A percentile compares a stretch with the other conserved stretches of the same genome.
Conservation (phyloP, 1,140 invertebrate genomes). For the Drosophila orosa region DNA sequence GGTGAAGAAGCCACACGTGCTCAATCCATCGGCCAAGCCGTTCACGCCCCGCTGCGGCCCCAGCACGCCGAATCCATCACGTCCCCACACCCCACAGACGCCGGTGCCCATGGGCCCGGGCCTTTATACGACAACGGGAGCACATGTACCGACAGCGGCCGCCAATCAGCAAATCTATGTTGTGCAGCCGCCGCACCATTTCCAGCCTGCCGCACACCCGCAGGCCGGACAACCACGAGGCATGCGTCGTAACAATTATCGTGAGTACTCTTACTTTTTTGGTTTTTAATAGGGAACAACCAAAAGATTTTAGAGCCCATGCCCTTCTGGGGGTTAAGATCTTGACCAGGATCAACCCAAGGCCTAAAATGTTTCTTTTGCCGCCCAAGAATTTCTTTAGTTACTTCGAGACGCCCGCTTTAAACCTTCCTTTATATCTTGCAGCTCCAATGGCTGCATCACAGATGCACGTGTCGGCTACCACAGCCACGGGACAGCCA, state of each 20-base stretch:
- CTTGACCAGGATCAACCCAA: background rate
- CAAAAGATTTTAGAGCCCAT: background rate
- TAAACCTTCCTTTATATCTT: slow-evolving; percentile 11
- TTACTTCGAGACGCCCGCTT: background rate
- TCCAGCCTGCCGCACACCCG: slow-evolving; percentile 85
- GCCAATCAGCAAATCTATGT: slow-evolving; percentile 82
- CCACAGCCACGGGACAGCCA: slow-evolving; percentile 92
- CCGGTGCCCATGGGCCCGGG: slow-evolving; percentile 86
- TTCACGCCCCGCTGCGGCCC: slow-evolving; percentile 93
- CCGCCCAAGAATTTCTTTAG: background rate
- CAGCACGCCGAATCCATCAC: slow-evolving; percentile 86
- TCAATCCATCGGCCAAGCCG: slow-evolving; percentile 93
- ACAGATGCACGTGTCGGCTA: slow-evolving; percentile 90
- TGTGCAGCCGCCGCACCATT: slow-evolving; percentile 85
- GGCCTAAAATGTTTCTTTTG: background rate
- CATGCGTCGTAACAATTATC: slow-evolving; percentile 73
- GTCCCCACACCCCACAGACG: slow-evolving; percentile 94
- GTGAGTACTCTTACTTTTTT: slow-evolving; percentile 41
- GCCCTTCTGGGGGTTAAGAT: background rate
- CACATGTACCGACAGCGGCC: slow-evolving; percentile 62
- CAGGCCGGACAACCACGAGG: slow-evolving; percentile 82
- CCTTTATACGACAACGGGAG: slow-evolving; percentile 70
- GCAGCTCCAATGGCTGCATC: slow-evolving; percentile 87
- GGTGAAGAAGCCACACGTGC: slow-evolving; percentile 84
- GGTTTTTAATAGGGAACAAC: background rate